These are phyloP conservation scores for Sialis lutaria DNA, from an alignment of 2,888 invertebrate genomes.

Conservation along the genomic window DNA sequence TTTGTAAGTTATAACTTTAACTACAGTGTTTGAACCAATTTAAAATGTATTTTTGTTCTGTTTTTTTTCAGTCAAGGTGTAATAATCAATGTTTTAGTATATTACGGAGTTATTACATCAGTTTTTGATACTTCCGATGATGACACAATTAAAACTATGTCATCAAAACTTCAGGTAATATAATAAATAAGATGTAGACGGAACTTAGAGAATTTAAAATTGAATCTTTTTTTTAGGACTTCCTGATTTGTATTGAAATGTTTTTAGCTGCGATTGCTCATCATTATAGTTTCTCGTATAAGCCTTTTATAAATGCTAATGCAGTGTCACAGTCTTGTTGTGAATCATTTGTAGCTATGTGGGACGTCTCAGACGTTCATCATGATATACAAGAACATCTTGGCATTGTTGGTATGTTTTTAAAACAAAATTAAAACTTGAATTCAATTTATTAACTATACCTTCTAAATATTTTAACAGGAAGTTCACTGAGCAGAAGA, in stretches of 20 bases:
- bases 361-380: constrained; percentile 92
- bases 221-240: constrained; percentile 49
- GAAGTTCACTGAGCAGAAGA: constrained; percentile 58
- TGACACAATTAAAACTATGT: constrained; percentile 51
- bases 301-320: constrained; percentile 49
- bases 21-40: background rate
- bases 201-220: background rate
- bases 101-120: constrained; percentile 61
- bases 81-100: constrained; percentile 70
- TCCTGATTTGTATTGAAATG: constrained; percentile 95
- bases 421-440: background rate
- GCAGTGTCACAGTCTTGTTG: constrained; percentile 35
- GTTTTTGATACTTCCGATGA: constrained; percentile 52
- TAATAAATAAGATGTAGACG: background rate
- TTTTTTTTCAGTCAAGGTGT: constrained; percentile 68
- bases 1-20: constrained; percentile 53
- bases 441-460: constrained; percentile 2
- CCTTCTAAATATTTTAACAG: constrained; percentile 19
- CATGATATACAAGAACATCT: constrained; percentile 86
- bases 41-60: background rate
- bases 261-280: constrained; percentile 90
- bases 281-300: constrained; percentile 90
- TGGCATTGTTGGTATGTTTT: constrained; percentile 59
- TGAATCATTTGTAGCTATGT: constrained; percentile 77
- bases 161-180: constrained; percentile 64